Evolutionary conservation across 53 echinoderm and acorn worm genomes (phyloP), one percentile per base, ranked within the genome.

Genomic region (Actinopyga echinites): DNA sequence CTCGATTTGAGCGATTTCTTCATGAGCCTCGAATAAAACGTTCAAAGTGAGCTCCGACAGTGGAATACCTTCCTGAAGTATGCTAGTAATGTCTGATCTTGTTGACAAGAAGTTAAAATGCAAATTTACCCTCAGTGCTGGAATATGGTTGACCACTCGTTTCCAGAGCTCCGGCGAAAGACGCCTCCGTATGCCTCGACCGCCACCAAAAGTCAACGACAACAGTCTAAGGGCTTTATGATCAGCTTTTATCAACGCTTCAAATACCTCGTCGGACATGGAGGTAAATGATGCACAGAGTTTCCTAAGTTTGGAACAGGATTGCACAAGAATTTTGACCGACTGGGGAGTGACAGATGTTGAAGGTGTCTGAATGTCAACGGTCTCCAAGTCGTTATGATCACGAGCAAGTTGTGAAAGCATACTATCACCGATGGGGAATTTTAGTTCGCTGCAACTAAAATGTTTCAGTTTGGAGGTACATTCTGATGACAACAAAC

Each of bases 401-500:
- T 77, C 54, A 26, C 54, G 56, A 26, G 77, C 77, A 21, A 77
- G 77, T 30, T 77, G 53, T 20, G 77, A 55, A n/a, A 77, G 56
- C 77, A 77, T 77, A 5, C 77, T 54, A 31, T 77, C 77, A 20
- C 77, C 77, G 21, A 77, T 77, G 12, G 77, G 77, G 52, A 77
- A 77, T 30, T 77, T 77, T 55, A 77, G 29, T 54, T 77, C 77
- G 11, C 77, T 77, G 77, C 77, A 77, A 32, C 77, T 77, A 32
- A 77, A 77, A 20, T 77, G 77, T 77, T 56, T 77, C 13, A 77
- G 52, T 21, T 15, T 77, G 4, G 77, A 77, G 6, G 77, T 77
- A 1, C 55, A 53, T 29, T 56, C 56, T 55, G 77, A 77, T 1
- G 77, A 55, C 56, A 77, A 31, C 20, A 77, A 54, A 17, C 28